These are phyloP conservation scores for Lutjanus campechanus DNA, from an alignment of 2,797 vertebrate genomes.

Conservation along the genomic window DNA sequence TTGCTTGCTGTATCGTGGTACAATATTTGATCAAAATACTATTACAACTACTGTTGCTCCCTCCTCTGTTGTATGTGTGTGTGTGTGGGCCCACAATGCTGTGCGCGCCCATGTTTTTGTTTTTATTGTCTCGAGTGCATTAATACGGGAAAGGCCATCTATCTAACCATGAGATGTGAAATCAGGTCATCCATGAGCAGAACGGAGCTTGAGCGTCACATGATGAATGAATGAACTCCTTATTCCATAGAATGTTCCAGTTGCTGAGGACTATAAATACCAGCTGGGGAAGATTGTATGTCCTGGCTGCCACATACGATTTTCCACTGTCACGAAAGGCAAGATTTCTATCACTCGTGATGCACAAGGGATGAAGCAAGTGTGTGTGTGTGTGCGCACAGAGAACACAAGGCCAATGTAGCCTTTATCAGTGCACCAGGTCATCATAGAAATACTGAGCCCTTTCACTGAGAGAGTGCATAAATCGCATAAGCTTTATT, in stretches of 20 bases:
- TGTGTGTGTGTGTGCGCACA: slow-evolving; percentile 13
- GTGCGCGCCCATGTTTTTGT: slow-evolving; percentile 18
- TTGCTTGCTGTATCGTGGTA: neutral
- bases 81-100: neutral
- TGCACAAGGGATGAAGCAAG: slow-evolving; percentile 54
- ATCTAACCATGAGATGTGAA: slow-evolving; percentile 58
- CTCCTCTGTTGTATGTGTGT: neutral
- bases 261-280: slow-evolving; percentile 80
- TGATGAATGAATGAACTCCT: slow-evolving; percentile 82
- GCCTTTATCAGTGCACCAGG: slow-evolving; percentile 39
- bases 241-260: slow-evolving; percentile 80
- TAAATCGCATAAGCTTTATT: slow-evolving; percentile 53
- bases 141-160: slow-evolving; percentile 47
- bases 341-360: slow-evolving; percentile 76
- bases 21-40: slow-evolving; percentile 13
- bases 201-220: slow-evolving; percentile 67
- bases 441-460: slow-evolving; percentile 36
- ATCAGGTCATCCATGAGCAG: slow-evolving; percentile 70
- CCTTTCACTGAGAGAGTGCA: slow-evolving; percentile 28
- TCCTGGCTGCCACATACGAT: slow-evolving; percentile 75
- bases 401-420: slow-evolving; percentile 19
- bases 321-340: slow-evolving; percentile 75
- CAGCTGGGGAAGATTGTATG: slow-evolving; percentile 75
- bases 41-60: neutral
- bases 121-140: slow-evolving; percentile 37